Conservation (phyloP, 2,888 invertebrate genomes). For the Pandemis cinnamomeana region DNA sequence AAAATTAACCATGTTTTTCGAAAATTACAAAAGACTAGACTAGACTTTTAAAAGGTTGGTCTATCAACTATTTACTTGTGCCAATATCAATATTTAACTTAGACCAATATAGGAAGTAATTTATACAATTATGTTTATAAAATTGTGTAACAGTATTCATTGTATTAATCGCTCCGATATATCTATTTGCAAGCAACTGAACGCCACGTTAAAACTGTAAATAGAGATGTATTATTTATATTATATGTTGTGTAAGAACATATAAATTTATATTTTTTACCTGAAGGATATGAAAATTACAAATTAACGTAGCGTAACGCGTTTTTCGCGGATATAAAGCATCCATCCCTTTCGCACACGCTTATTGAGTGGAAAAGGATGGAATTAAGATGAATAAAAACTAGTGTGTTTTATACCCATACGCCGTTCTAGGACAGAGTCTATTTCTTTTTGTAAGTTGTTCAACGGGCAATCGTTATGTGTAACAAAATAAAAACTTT, state of each 20-base stretch:
- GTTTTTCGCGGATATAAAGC: not conserved
- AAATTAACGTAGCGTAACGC: constrained; percentile 7
- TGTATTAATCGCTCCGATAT: not conserved
- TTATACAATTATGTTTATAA: not conserved
- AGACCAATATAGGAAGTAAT: not conserved
- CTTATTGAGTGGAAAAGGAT: too few species aligned
- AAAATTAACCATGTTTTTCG: not conserved
- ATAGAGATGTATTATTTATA: constrained; percentile 21
- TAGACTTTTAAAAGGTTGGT: not conserved
- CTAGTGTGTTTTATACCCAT: too few species aligned
- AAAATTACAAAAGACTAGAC: not conserved
- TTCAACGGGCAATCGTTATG: not conserved
- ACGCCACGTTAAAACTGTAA: constrained; percentile 7
- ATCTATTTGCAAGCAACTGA: not conserved
- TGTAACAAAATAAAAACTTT: not conserved
- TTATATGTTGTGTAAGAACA: constrained; percentile 10
- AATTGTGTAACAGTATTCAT: not conserved
- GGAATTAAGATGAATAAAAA: too few species aligned
- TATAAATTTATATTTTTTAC: constrained; percentile 6
- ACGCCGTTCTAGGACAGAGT: too few species aligned
- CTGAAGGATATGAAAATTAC: not conserved
- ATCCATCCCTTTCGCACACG: not conserved
- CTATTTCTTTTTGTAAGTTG: not conserved
- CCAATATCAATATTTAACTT: not conserved
- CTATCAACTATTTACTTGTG: not conserved